phyloP scores from a whole-genome alignment of 2,797 vertebrate species.

The Gallinago solitaria region DNA sequence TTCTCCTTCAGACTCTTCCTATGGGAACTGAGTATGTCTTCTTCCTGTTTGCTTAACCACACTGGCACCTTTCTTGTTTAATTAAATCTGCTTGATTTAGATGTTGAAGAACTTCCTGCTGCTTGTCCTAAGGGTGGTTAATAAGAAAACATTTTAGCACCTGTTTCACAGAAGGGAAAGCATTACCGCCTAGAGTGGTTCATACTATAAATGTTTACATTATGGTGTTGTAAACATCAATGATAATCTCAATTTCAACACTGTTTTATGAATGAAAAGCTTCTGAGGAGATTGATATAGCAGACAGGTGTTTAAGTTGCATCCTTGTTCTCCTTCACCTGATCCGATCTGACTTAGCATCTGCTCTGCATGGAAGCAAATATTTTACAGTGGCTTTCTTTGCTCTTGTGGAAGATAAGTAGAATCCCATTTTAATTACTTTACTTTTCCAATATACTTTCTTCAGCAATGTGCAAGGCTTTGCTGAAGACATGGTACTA shows the following conservation, averaged over 20 bases:
- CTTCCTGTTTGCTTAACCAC: not conserved
- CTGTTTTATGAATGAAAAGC: not conserved
- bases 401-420: not conserved
- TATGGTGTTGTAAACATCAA: not conserved
- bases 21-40: not conserved
- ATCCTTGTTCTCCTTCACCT: not conserved
- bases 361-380: not conserved
- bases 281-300: not conserved
- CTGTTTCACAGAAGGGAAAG: not conserved
- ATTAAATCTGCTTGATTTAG: not conserved
- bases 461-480: not conserved
- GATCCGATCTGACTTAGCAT: fast-evolving
- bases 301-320: not conserved
- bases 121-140: not conserved
- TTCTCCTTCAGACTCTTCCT: not conserved
- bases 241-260: not conserved
- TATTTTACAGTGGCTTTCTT: not conserved
- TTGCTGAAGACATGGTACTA: not conserved
- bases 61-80: not conserved
- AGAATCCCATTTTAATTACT: not conserved
- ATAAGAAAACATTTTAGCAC: not conserved
- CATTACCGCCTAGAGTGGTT: not conserved
- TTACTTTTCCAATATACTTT: not conserved
- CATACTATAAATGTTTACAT: not conserved
- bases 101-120: not conserved